Percentiles rank a stretch among this genome's conserved stretches.
phyloP scores from a whole-genome alignment of 2,113 vertebrate genomes.

The Poeciliopsis turrubarensis region DNA sequence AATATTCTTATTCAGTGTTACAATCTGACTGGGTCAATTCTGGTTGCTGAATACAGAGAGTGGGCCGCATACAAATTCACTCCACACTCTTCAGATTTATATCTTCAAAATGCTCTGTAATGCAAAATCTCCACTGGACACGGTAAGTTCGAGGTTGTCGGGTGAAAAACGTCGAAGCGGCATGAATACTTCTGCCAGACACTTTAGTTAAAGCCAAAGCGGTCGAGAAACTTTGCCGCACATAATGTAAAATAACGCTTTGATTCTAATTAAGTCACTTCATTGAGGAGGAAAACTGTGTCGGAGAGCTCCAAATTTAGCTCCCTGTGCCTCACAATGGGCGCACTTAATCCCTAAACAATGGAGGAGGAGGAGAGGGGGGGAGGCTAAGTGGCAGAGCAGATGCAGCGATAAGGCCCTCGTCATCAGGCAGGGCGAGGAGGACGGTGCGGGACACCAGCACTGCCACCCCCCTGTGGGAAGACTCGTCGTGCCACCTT shows the following conservation, averaged over 20 bases:
- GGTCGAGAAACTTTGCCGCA: background rate
- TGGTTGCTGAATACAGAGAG: background rate
- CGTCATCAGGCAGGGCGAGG: constrained; percentile 47
- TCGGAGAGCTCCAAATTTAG: constrained; percentile 18
- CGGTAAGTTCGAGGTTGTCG: no score
- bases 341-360: constrained; percentile 54
- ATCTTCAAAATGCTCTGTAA: background rate
- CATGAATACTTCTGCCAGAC: background rate
- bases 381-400: constrained; percentile 25
- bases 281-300: constrained; percentile 6
- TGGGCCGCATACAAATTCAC: background rate
- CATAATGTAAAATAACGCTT: constrained; percentile 15
- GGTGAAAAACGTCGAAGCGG: no score
- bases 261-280: constrained; percentile 8
- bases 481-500: constrained; percentile 70
- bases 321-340: constrained; percentile 15
- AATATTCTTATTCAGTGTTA: background rate
- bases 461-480: constrained; percentile 63
- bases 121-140: background rate
- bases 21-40: background rate
- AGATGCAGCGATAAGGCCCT: constrained; percentile 68
- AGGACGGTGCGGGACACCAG: constrained; percentile 44
- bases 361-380: constrained; percentile 18
- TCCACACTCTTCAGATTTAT: background rate
- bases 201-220: background rate